A percentile compares a stretch with the other conserved stretches of the same genome.
phyloP scores from a whole-genome alignment of 1,140 invertebrate species.

The Philopotamus ludificatus region DNA sequence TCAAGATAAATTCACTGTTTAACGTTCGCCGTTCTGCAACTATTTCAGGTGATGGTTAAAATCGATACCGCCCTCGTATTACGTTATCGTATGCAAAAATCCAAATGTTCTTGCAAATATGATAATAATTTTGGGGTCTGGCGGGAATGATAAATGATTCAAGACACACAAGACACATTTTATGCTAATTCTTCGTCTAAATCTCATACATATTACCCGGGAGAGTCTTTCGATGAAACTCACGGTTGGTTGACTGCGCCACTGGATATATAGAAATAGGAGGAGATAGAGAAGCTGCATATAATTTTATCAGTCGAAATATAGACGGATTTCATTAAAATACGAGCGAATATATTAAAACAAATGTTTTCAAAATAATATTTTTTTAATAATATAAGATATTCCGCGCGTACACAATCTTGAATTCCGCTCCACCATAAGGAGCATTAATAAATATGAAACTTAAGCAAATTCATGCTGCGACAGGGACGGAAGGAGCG shows the following conservation, averaged over 20 bases:
- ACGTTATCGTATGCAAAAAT: not conserved
- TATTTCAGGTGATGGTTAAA: not conserved
- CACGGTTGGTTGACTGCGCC: conserved; percentile 11
- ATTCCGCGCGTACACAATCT: conserved; percentile 19
- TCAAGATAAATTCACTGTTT: too few species aligned
- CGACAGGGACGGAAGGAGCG: conserved; percentile 21
- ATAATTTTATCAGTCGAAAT: too few species aligned
- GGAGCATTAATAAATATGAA: conserved; percentile 38
- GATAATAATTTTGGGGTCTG: conserved; percentile 9
- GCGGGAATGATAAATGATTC: conserved; percentile 39
- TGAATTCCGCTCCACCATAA: conserved; percentile 32
- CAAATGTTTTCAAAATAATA: too few species aligned
- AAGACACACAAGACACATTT: conserved; percentile 40
- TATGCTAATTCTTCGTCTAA: conserved; percentile 39
- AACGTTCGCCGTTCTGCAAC: too few species aligned
- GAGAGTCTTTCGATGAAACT: conserved; percentile 7
- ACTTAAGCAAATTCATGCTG: conserved; percentile 38
- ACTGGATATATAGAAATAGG: not conserved
- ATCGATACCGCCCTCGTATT: not conserved
- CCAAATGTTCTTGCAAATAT: not conserved
- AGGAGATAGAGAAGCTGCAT: not conserved
- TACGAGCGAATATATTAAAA: too few species aligned
- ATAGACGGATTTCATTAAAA: too few species aligned
- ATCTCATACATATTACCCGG: conserved; percentile 39
- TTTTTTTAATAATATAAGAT: too few species aligned